A percentile compares a stretch with the other conserved stretches of the same genome.
Evolutionary conservation across 1,140 invertebrate genomes (phyloP).

Genomic region (Panulirus ornatus): DNA sequence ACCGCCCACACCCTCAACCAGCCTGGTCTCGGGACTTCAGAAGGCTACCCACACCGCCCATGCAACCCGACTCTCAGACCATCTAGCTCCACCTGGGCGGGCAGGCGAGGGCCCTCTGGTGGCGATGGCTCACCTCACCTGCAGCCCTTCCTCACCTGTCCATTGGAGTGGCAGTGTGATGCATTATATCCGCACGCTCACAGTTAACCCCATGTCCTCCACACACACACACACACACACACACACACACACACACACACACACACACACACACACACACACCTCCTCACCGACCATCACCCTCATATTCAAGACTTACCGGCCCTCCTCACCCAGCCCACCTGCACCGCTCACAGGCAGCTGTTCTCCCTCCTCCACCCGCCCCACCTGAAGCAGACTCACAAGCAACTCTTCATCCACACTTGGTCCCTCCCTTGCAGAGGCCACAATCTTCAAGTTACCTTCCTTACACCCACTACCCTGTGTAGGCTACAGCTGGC

Average conservation of each 20-base stretch:
- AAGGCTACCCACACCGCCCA: background rate
- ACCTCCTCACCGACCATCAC: too few relatives aligned
- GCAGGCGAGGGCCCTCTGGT: background rate
- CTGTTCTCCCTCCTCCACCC: background rate
- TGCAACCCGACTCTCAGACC: background rate
- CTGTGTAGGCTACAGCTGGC: too few relatives aligned
- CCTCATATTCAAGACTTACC: background rate
- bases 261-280: background rate
- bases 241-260: background rate
- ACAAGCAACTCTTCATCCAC: too few relatives aligned
- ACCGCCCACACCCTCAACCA: slow-evolving; percentile 8
- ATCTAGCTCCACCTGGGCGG: background rate
- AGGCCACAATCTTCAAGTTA: background rate
- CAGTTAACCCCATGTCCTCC: background rate
- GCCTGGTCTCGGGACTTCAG: background rate
- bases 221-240: too few relatives aligned
- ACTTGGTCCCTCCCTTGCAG: background rate
- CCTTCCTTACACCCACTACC: background rate
- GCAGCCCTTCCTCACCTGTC: slow-evolving; percentile 4
- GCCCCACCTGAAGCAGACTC: background rate
- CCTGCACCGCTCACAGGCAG: background rate
- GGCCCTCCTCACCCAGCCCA: background rate
- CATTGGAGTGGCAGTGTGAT: background rate
- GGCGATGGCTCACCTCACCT: too few relatives aligned
- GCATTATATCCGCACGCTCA: background rate